Evolutionary conservation across 2,888 invertebrate species (phyloP).

Genomic region (Melipona bicolor): DNA sequence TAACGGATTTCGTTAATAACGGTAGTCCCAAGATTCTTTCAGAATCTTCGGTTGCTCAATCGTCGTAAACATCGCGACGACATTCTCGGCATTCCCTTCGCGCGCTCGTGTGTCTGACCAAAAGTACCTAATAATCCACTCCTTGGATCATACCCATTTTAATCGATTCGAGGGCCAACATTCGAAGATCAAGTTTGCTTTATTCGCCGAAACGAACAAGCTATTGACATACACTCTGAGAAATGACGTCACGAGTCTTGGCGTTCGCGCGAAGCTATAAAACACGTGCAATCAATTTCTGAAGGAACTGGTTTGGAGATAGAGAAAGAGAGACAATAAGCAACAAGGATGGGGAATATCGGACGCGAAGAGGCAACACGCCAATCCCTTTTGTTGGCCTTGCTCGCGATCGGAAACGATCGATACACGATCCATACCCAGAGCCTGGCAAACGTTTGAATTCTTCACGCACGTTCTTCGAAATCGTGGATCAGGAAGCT

Average conservation of each 20-base stretch:
- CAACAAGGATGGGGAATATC: conserved; percentile 24
- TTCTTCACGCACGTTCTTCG: conserved; percentile 37
- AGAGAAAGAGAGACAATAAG: neutral
- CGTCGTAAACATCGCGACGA: neutral
- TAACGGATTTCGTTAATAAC: conserved; percentile 34
- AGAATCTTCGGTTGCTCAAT: conserved; percentile 23
- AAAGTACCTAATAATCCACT: neutral
- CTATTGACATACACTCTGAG: neutral
- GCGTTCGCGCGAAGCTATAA: neutral
- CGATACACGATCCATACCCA: conserved; percentile 41
- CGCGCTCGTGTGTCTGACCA: no score
- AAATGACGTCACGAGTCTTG: neutral
- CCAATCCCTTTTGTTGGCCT: conserved; percentile 75
- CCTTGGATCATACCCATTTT: neutral
- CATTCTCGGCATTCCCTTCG: conserved; percentile 26
- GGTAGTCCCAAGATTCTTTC: conserved; percentile 7
- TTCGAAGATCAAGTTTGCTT: neutral
- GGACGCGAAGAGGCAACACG: conserved; percentile 10
- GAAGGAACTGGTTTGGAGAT: conserved; percentile 21
- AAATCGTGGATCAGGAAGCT: conserved; percentile 68
- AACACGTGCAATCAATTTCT: conserved; percentile 34
- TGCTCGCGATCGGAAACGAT: conserved; percentile 73
- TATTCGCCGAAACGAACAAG: neutral
- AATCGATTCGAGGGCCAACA: neutral
- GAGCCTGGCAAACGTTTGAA: conserved; percentile 36